phyloP scores from a whole-genome alignment of 1,140 invertebrate genomes.

The Habropoda laboriosa region DNA sequence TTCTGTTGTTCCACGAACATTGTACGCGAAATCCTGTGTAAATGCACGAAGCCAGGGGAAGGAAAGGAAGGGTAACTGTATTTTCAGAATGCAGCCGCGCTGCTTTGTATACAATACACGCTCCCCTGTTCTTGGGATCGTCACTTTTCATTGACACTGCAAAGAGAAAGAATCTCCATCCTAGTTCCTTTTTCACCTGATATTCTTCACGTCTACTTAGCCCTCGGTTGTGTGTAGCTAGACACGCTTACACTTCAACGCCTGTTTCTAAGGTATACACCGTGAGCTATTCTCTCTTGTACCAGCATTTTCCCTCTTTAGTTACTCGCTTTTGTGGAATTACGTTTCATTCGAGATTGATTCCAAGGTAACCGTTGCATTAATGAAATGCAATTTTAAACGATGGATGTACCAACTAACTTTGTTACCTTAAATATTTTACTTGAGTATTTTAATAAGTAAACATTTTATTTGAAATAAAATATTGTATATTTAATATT shows the following conservation, averaged over 20 bases:
- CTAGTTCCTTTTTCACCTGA: constrained; percentile 9
- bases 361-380: neutral
- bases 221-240: neutral
- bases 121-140: neutral
- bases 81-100: neutral
- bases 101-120: neutral
- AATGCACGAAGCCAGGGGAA: neutral
- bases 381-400: no score
- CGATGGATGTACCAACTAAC: no score
- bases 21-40: neutral
- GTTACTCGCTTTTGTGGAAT: neutral
- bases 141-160: neutral
- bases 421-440: no score
- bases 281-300: no score
- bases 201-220: constrained; percentile 3
- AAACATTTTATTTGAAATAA: no score
- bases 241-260: neutral
- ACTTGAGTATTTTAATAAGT: no score
- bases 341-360: neutral
- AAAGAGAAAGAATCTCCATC: constrained; percentile 16
- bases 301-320: neutral
- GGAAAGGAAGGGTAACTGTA: neutral
- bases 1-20: neutral
- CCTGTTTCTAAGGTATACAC: neutral
- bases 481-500: no score